Evolutionary conservation across 2,888 invertebrate genomes (phyloP), one percentile per base, ranked within the genome.

Genomic region (Platycheirus albimanus): DNA sequence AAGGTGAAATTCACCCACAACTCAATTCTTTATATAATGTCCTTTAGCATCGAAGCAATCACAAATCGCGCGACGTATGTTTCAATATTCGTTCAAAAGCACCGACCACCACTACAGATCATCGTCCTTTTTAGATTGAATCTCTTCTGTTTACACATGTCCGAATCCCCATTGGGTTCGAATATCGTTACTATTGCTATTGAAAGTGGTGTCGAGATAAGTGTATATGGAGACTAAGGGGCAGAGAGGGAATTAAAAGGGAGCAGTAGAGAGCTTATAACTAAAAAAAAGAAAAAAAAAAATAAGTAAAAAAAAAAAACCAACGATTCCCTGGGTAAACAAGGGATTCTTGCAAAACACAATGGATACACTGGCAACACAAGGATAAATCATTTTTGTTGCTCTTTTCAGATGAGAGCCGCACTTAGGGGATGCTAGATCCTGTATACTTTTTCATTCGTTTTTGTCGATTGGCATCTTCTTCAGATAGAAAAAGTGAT

Each of bases 71-170:
- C 58, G 74, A 84, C 79, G 79, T 79, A 79, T 75, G 79, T 74
- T 84, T 61, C 75, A 61, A 70, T 61, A 83, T 78, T 74, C 78
- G 69, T 41, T 72, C 74, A 64, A 58, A 75, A 69, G 61, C 45
- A 61, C 43, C 45, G 7, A 70, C 74, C 75, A 81, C 75, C 75
- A 76, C 80, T 69, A 72, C 76, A 81, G 84, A 77, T 76, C 79
- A 85, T 85, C 80, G 80, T 85, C 75, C 80, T 76, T 85, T 85
- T 85, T 84, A 85, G 85, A 85, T 85, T 85, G 85, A 85, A 85
- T 85, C 85, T 85, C 76, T 86, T 84, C 85, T 86, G 86, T 86
- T 86, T 85, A 86, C 86, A 86, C 83, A 86, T 86, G 86, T 86
- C 86, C 86, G 85, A 86, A 85, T 85, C 85, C 85, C 86, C 86